phyloP scores from a whole-genome alignment of 2,888 invertebrate species.

The Eupeodes luniger region DNA sequence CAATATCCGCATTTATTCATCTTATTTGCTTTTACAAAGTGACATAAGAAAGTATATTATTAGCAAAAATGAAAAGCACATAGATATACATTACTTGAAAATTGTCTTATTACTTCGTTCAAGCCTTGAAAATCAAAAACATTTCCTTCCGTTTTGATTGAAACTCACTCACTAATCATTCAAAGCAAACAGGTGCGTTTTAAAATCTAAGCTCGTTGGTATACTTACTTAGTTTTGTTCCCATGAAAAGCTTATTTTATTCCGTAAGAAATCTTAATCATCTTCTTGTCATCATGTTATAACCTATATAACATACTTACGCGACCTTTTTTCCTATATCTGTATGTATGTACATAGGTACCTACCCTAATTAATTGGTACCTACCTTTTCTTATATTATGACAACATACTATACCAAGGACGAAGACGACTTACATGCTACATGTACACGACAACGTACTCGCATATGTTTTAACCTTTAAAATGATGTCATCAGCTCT shows the following conservation, averaged over 20 bases:
- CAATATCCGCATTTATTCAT: too few relatives aligned
- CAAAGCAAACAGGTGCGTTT: too few relatives aligned
- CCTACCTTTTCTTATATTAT: neutral
- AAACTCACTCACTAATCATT: too few relatives aligned
- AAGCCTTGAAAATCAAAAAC: too few relatives aligned
- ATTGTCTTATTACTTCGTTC: too few relatives aligned
- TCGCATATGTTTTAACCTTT: neutral
- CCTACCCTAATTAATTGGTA: conserved; percentile 12
- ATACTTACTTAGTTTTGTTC: too few relatives aligned
- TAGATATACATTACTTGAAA: too few relatives aligned
- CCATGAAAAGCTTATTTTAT: neutral
- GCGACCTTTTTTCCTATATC: neutral
- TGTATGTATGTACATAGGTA: neutral
- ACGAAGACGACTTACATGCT: neutral
- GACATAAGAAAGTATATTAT: too few relatives aligned
- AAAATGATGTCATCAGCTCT: neutral
- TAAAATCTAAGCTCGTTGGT: too few relatives aligned
- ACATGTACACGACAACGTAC: neutral
- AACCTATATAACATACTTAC: neutral
- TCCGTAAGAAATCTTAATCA: neutral
- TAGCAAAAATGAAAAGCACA: too few relatives aligned
- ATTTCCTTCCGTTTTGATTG: too few relatives aligned
- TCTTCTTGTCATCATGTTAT: neutral
- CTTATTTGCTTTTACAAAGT: too few relatives aligned
- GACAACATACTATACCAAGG: neutral